A percentile compares a stretch with the other conserved stretches of the same genome.
These are phyloP conservation scores for Spizaetus ornatus DNA, from an alignment of 2,113 vertebrate genomes.

Conservation along the genomic window DNA sequence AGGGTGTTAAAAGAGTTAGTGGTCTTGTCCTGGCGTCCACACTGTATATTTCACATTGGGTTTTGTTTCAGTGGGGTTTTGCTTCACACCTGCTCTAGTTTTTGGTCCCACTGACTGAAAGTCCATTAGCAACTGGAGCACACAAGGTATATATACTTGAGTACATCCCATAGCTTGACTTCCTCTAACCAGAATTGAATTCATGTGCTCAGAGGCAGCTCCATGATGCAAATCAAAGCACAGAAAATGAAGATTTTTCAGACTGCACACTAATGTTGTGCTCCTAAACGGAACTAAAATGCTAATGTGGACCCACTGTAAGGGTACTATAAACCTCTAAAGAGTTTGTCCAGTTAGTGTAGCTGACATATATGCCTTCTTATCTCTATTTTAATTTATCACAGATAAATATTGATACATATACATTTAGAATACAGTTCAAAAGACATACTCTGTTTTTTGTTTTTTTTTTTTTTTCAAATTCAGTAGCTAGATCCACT, in stretches of 20 bases:
- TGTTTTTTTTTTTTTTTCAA: not conserved
- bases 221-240: not conserved
- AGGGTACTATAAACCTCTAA: not conserved
- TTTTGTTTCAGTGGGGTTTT: not conserved
- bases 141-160: not conserved
- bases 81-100: not conserved
- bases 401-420: not conserved
- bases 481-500: not conserved
- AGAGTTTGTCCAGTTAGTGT: not conserved
- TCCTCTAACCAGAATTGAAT: not conserved
- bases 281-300: not conserved
- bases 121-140: not conserved
- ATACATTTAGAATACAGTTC: not conserved
- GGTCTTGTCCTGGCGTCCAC: not conserved
- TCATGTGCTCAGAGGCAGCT: not conserved
- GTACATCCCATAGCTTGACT: not conserved
- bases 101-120: not conserved
- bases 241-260: not conserved
- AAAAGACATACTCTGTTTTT: not conserved
- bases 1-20: not conserved
- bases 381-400: not conserved
- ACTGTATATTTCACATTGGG: not conserved
- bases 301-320: not conserved
- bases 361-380: not conserved
- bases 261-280: rapidly evolving